Conservation (phyloP, 2,888 invertebrate species). For the Lepas anatifera region DNA sequence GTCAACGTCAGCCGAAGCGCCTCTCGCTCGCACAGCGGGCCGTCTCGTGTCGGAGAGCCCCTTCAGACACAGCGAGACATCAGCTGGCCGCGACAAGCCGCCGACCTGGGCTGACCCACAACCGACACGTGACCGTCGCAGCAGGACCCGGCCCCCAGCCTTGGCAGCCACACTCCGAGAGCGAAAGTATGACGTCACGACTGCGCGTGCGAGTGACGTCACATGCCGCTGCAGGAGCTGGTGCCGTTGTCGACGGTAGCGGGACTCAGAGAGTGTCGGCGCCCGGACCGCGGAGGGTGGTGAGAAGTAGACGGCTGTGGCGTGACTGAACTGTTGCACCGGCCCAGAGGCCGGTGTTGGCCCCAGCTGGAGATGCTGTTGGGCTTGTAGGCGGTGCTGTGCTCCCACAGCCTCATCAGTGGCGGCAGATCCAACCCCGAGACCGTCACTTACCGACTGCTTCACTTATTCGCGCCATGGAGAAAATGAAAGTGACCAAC, state of each 20-base stretch:
- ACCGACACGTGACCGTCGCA: neutral
- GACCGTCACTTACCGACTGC: too few species aligned
- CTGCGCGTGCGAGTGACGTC: neutral
- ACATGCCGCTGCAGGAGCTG: neutral
- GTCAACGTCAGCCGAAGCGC: too few species aligned
- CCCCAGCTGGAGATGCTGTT: neutral
- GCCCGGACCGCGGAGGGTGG: neutral
- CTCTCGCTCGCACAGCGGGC: too few species aligned
- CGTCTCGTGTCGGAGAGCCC: too few species aligned
- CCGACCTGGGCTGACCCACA: neutral
- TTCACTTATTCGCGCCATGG: too few species aligned
- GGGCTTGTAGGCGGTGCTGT: too few species aligned
- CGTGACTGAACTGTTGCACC: neutral
- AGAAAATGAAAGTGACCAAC: neutral
- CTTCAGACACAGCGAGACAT: too few species aligned
- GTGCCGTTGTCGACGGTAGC: neutral
- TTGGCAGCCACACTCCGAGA: neutral
- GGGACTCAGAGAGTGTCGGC: neutral
- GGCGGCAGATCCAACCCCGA: too few species aligned
- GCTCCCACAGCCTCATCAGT: too few species aligned
- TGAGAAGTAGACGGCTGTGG: neutral
- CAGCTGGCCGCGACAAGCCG: neutral
- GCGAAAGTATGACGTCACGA: conserved; percentile 6
- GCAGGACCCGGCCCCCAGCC: neutral
- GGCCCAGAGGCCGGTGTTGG: neutral